phyloP scores from a whole-genome alignment of 2,797 vertebrate genomes.

The Sebastes paucispinis region DNA sequence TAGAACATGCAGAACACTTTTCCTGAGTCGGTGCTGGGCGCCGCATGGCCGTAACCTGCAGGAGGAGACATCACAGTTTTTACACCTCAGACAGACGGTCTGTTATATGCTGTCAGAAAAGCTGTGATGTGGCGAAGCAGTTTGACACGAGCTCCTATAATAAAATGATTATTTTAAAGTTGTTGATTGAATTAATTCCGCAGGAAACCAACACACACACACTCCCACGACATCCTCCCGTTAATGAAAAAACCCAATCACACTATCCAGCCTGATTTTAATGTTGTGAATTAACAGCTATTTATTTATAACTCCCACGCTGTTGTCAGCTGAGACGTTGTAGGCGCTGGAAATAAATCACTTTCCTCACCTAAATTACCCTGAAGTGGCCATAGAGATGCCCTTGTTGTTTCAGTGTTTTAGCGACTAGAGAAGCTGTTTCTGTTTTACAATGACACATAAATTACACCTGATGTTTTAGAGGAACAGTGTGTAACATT shows the following conservation, averaged over 20 bases:
- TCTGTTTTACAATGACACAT: not conserved
- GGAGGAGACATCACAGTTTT: conserved; percentile 21
- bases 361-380: conserved; percentile 15
- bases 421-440: not conserved
- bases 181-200: not conserved
- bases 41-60: conserved; percentile 94
- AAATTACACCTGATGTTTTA: too few species aligned
- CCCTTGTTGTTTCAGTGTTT: too few species aligned
- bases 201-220: conserved; percentile 10
- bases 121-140: not conserved
- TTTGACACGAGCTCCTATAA: not conserved
- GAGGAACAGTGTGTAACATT: too few species aligned
- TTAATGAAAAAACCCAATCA: not conserved
- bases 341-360: conserved; percentile 24
- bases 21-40: conserved; percentile 95
- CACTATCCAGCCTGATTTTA: not conserved
- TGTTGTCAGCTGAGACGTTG: not conserved
- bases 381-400: not conserved
- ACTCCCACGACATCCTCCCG: not conserved
- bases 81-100: not conserved
- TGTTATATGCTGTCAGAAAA: not conserved
- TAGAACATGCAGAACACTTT: conserved; percentile 99
- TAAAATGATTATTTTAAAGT: not conserved
- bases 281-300: conserved; percentile 9
- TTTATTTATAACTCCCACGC: conserved; percentile 22